Conservation (phyloP, 1,140 invertebrate species). For the Drosophila truncata region DNA sequence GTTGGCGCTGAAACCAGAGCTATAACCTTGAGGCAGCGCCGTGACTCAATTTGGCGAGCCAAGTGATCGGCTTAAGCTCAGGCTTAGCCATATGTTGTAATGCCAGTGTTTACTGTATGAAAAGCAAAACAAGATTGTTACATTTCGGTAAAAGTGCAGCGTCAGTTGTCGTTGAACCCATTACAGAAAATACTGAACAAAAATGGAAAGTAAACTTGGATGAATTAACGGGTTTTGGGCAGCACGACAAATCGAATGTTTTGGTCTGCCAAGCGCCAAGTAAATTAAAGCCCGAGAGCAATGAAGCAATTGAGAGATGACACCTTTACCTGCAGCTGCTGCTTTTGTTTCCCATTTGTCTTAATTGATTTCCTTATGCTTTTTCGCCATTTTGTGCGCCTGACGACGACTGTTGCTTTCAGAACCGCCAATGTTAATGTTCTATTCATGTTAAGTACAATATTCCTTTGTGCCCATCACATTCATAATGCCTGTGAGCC, state of each 20-base stretch:
- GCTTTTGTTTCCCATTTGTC: constrained; percentile 6
- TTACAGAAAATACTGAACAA: constrained; percentile 27
- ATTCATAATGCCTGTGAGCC: constrained; percentile 47
- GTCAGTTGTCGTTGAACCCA: constrained; percentile 79
- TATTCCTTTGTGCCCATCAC: constrained; percentile 46
- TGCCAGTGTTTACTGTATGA: constrained; percentile 24
- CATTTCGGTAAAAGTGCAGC: constrained; percentile 73
- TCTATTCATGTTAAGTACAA: constrained; percentile 70
- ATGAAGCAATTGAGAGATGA: constrained; percentile 3
- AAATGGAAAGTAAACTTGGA: constrained; percentile 70
- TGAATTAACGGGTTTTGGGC: constrained; percentile 13
- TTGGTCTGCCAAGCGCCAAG: not conserved
- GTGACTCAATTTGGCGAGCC: constrained; percentile 59
- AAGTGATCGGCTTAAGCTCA: constrained; percentile 20
- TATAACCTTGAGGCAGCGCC: constrained; percentile 69
- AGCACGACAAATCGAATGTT: constrained; percentile 24
- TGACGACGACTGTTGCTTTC: not conserved
- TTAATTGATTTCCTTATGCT: constrained; percentile 21
- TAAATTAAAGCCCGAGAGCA: not conserved
- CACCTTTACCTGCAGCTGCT: constrained; percentile 13
- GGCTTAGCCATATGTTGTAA: constrained; percentile 67
- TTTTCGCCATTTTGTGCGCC: constrained; percentile 7
- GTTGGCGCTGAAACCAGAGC: constrained; percentile 34
- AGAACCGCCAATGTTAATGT: constrained; percentile 62
- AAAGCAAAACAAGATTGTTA: constrained; percentile 53